Base-by-base conservation (phyloP, 2,797 vertebrate genomes). In the Clarias laeviceps region DNA sequence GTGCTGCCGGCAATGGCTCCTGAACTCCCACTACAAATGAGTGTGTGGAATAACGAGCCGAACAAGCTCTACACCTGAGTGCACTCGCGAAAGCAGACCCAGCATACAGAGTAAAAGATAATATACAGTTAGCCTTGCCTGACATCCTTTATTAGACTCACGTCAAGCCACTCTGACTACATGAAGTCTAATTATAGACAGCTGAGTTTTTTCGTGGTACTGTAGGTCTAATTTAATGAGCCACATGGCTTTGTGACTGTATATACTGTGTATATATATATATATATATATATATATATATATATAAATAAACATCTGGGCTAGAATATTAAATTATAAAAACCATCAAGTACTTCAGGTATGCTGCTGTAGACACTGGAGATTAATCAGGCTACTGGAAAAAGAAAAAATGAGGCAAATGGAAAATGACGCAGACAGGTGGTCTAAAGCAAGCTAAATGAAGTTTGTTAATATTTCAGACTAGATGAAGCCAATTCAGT, bases 171-270 rank as follows among this genome's bases (percentile, higher is more conserved):
- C 12, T 45, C 27, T 32, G 82, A 73, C 29, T 37, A 11, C 62
- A 68, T 18, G 5, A 27, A 2, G 18, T 40, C 86, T 76, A 81
- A 80, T 57, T 80, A 72, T 80, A 83, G 74, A 83, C 64, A 62
- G 66, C 57, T 61, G 3, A 34, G n/a, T 62, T 80, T 61, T 84
- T 24, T 45, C 29, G 72, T 50, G 76, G 50, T 12, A 50, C 45
- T 50, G 45, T 74, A 37, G 40, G 73, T 72, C 45, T 24, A 82
- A 81, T 56, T 34, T 7, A 61, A 69, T 32, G n/a, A 69, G 62
- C 32, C 79, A 74, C 56, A 70, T 65, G 82, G 32, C 68, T 59
- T 82, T 59, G 50, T 65, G 77, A 74, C 45, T n/a, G n/a, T n/a
- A n/a, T n/a, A n/a, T n/a, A n/a, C n/a, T n/a, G n/a, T n/a, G n/a